Evolutionary conservation across 2,888 invertebrate species (phyloP), one percentile per base, ranked within the genome.

Genomic region (Bedellia somnulentella): DNA sequence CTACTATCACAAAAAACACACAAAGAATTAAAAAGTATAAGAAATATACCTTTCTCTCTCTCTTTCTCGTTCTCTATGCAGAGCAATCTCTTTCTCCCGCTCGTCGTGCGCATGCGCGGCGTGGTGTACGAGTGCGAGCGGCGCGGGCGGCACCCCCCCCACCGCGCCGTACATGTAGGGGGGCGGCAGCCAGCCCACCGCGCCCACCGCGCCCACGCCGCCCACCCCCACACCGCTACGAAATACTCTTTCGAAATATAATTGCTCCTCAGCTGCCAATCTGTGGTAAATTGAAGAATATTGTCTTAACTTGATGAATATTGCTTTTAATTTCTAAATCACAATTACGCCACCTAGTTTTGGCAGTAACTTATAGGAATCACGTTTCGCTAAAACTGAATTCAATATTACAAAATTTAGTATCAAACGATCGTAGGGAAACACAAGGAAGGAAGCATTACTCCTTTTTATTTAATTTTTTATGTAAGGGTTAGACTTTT

Each of bases 221-320:
- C 55, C 79, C 37, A 59, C 57, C 34, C 68, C 67, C 23, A 41
- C 44, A 33, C 71, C 48, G 64, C 79, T 75, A 37, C 80, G 80
- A 43, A 83, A 79, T 40, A 82, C 78, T 43, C 92, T 83, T 61
- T 94, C 93, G 58, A 93, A 79, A 75, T 93, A 90, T 64, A 93
- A 77, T 50, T 92, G 92, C 63, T 94, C 93, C 52, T 90, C 90
- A 37, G 80, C 53, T 46, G 78, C 55, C 56, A 79, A 49, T 68
- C 81, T 60, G 67, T 42, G 15, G 27, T n/a, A n/a, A n/a, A n/a
- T n/a, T n/a, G 14, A 11, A 5, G 6, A 12, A 15, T 9, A 27
- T 14, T 6, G 8, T 4, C n/a, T n/a, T n/a, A n/a, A n/a, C n/a
- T n/a, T n/a, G n/a, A n/a, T n/a, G n/a, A n/a, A n/a, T n/a, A n/a